Base-by-base conservation (phyloP, 2,888 invertebrate species). In the Aleiodes leptofemur region DNA sequence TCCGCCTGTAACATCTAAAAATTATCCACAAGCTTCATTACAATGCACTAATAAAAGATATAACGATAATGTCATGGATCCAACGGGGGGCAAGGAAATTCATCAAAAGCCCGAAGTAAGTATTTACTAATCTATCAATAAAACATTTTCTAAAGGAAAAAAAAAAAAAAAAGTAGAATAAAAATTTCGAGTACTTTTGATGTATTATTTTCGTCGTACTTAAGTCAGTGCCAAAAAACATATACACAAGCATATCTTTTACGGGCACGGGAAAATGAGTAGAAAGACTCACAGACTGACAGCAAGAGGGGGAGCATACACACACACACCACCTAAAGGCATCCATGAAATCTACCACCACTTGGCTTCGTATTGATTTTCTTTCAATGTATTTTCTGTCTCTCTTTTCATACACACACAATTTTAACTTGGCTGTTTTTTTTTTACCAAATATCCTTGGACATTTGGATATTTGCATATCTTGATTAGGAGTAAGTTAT, bases 41-140 rank as follows among this genome's bases (percentile, higher is more conserved):
- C 50, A 48, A 73, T 51, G 23, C 73, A 68, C 16, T n/a, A 31
- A 56, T 43, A 73, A 13, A 68, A 66, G 9, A 68, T 53, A 13
- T 55, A 87, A 87, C 77, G 84, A 87, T 82, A 83, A 88, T 86
- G 87, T 83, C 73, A 89, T 88, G 88, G 87, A 87, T 81, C 81
- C 83, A 11, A 43, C 48, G 69, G 86, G 86, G 69, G 86, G 86
- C 70, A 86, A 86, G 77, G 87, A 87, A 82, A 86, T 86, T 77
- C 85, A 86, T 74, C 85, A 83, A 61, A 86, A 84, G 73, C 86
- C 85, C 74, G 88, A 89, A 85, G 89, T 89, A 83, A 79, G 80
- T 72, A n/a, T 14, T 34, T 61, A 9, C 34, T 16, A 7, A 11
- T 48, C 8, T 34, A 59, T 59, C n/a, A 14, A 38, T 13, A 11